phyloP scores from a whole-genome alignment of 2,113 vertebrate species.

The Miniopterus natalensis region DNA sequence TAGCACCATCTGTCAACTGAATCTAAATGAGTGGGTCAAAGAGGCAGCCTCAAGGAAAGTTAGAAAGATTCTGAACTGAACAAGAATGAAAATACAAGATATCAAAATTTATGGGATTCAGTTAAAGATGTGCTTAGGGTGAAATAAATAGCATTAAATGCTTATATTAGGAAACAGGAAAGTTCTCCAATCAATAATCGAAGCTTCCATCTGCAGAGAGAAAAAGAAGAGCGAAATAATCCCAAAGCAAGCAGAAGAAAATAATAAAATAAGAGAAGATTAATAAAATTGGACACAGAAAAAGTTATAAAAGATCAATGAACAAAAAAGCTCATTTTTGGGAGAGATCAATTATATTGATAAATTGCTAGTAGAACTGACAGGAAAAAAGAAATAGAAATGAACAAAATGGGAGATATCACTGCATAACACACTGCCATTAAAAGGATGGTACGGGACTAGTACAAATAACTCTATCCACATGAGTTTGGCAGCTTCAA shows the following conservation, averaged over 20 bases:
- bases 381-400: not conserved
- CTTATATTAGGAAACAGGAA: conserved; percentile 13
- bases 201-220: not conserved
- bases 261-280: not conserved
- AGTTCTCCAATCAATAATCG: not conserved
- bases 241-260: not conserved
- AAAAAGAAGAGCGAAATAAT: not conserved
- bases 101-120: not conserved
- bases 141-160: not conserved
- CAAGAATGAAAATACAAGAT: conserved; percentile 14
- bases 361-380: not conserved
- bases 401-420: not conserved
- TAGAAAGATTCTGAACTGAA: not conserved
- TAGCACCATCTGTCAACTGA: not conserved
- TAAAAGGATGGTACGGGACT: not conserved
- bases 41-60: not conserved
- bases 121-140: not conserved
- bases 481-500: not conserved
- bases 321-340: not conserved
- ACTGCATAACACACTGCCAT: not conserved
- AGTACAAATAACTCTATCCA: not conserved
- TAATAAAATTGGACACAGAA: not conserved
- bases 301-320: not conserved
- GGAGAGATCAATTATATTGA: not conserved
- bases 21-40: not conserved